Percentiles rank a stretch among this genome's conserved stretches.
These are phyloP conservation scores for Aleiodes leptofemur DNA, from an alignment of 2,888 invertebrate species.

Conservation along the genomic window DNA sequence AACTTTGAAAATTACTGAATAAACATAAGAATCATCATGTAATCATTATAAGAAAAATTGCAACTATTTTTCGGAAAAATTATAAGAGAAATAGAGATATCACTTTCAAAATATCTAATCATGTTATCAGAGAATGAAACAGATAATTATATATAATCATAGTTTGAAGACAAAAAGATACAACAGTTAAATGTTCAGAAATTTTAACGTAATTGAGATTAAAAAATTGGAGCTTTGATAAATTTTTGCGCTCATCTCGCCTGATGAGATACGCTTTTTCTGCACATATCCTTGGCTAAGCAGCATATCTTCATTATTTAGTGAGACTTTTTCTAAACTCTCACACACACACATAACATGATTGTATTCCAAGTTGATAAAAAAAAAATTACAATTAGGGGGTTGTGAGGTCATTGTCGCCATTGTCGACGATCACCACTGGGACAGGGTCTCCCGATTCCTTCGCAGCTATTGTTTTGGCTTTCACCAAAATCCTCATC, in stretches of 20 bases:
- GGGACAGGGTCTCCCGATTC: too few species aligned
- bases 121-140: constrained; percentile 3
- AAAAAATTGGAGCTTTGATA: constrained; percentile 44
- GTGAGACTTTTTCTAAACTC: too few species aligned
- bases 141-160: constrained; percentile 15
- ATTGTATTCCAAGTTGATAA: too few species aligned
- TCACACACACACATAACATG: too few species aligned
- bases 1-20: constrained; percentile 27
- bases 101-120: neutral
- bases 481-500: too few species aligned
- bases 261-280: too few species aligned
- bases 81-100: constrained; percentile 3
- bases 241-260: constrained; percentile 56
- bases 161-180: constrained; percentile 30
- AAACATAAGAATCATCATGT: neutral
- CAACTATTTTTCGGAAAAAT: constrained; percentile 32
- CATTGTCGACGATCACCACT: too few species aligned
- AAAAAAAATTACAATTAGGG: too few species aligned
- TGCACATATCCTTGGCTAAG: too few species aligned
- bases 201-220: constrained; percentile 30
- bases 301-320: too few species aligned
- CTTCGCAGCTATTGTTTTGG: too few species aligned
- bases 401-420: too few species aligned
- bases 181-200: constrained; percentile 31
- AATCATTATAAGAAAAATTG: constrained; percentile 9